Conservation (phyloP, 2,797 vertebrate species). For the Sebastes glaucus region DNA sequence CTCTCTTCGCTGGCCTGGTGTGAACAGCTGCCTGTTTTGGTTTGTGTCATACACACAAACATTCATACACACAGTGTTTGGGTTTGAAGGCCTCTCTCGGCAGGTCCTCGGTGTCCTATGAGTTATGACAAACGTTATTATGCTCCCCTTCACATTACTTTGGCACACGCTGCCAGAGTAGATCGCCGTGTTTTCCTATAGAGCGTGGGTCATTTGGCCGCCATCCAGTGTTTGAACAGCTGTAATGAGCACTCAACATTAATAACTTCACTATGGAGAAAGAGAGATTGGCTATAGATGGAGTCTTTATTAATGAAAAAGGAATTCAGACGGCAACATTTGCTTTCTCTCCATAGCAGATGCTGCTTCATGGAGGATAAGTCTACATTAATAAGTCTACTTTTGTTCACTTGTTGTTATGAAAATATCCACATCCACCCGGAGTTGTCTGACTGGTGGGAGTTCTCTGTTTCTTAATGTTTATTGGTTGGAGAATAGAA, state of each 20-base stretch:
- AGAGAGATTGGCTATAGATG: constrained; percentile 34
- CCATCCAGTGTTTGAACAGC: constrained; percentile 86
- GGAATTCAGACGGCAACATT: constrained; percentile 30
- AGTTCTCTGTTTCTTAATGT: constrained; percentile 52
- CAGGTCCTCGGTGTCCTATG: constrained; percentile 64
- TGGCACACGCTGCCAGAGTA: constrained; percentile 83
- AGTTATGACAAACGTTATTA: constrained; percentile 83
- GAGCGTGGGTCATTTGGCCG: constrained; percentile 86
- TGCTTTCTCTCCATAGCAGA: constrained; percentile 7
- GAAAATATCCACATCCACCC: constrained; percentile 47
- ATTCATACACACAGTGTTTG: constrained; percentile 51
- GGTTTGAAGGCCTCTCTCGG: constrained; percentile 54
- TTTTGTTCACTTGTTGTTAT: constrained; percentile 32
- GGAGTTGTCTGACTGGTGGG: constrained; percentile 37
- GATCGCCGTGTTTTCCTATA: constrained; percentile 87
- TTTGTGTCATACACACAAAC: constrained; percentile 66
- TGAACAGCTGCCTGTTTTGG: constrained; percentile 73
- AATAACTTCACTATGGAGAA: constrained; percentile 69
- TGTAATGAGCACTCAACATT: constrained; percentile 84
- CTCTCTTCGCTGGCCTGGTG: constrained; percentile 52
- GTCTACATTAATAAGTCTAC: constrained; percentile 1
- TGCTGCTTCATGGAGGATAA: neutral
- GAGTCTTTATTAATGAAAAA: constrained; percentile 53
- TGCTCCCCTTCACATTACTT: constrained; percentile 84
- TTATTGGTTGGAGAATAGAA: constrained; percentile 57